Base-by-base conservation (phyloP, 2,888 invertebrate genomes). In the Nymphalis polychloros region DNA sequence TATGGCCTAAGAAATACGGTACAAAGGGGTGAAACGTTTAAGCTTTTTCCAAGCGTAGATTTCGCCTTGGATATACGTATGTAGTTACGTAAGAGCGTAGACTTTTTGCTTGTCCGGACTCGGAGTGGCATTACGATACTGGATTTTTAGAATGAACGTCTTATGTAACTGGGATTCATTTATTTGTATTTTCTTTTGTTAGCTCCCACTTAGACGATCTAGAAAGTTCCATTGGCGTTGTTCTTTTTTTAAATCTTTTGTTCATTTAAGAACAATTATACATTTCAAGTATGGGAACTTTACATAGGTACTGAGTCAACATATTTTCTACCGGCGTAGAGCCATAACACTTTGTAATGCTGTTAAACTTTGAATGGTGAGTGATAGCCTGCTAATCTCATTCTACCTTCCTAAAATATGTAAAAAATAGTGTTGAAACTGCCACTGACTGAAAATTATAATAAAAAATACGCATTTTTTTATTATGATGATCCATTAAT, bases 21-120 rank as follows among this genome's bases (percentile, higher is more conserved):
- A 74, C 73, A 75, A 75, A 76, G 70, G 72, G 74, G 67, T 71
- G 64, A 65, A 73, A 64, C 70, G 49, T 73, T 73, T 67, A 69
- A 67, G 69, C 69, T 70, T 69, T 68, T 69, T 64, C 63, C 59
- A 60, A 71, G 47, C 67, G 62, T 70, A 69, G 55, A 66, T 68
- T 63, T 72, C 46, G 63, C 63, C 53, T 63, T 48, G 52, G 60
- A 64, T 64, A 50, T 63, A 52, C 53, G 27, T 55, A 17, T 60
- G 55, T 61, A 63, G 61, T 73, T 71, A 68, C 20, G 50, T 67
- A 48, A 59, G 62, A 64, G n/a, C 50, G 53, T 59, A 64, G 47
- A 67, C 57, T 71, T 66, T 52, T 69, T 69, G 64, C 64, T 48
- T 50, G 19, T 60, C 64, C 27, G 48, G 57, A 49, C 49, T 67